Evolutionary conservation across 2,797 vertebrate species (phyloP), one percentile per base, ranked within the genome.

Genomic region (Lates japonicus): DNA sequence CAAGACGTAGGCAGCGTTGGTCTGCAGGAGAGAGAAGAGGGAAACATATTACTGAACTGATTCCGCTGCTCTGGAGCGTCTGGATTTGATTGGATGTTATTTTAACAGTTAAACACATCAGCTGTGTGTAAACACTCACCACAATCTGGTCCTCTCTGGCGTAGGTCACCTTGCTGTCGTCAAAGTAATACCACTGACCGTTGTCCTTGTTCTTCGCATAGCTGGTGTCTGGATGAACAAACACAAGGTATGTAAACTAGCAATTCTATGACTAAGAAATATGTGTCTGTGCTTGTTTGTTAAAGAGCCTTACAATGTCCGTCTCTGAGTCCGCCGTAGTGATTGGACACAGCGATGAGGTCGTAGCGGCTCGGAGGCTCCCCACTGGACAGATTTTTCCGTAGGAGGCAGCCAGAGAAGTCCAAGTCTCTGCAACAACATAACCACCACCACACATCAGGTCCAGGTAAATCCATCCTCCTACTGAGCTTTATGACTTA

Each of bases 301-400:
- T 8, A 37, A 49, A 19, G 11, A 7, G n/a, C 39, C 96, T 74
- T 92, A 98, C 97, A 98, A 77, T 97, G 97, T 78, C 97, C 97
- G 3, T 97, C 97, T 64, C 96, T 87, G 64, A 97, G 96, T 70
- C 96, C 96, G 14, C 97, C 97, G 3, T 97, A 97, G 89, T 97
- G 97, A 92, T 97, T 97, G 74, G 97, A 97, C 77, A 97, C 97
- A 0, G 96, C 96, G 1, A 97, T 97, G 90, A 98, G 96, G 90
- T 98, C 96, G 0, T 98, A 97, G 81, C 95, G 93, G 91, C 96
- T 96, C 2, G 94, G 94, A 14, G 96, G 95, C 70, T 96, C 94
- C 1, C 88, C 90, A 49, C 87, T 91, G 5, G 91, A 92, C 79
- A 87, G 76, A 0, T 86, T 93, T 71, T 97, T 97, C 85, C 95